These are phyloP conservation scores for Anisognathus igniventris DNA, from an alignment of 2,797 vertebrate genomes.

Conservation along the genomic window DNA sequence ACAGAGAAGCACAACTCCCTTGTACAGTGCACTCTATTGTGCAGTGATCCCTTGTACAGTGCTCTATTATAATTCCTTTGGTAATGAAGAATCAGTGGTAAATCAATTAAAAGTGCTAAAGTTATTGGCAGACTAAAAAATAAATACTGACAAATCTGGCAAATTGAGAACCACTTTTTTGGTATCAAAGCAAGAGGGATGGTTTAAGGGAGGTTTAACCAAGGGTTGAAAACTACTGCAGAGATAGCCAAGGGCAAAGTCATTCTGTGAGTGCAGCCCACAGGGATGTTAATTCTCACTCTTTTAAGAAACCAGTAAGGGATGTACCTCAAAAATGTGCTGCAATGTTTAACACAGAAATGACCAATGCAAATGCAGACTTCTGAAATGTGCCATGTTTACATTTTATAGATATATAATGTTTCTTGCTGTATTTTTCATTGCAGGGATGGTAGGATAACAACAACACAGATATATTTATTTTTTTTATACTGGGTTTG, in stretches of 20 bases:
- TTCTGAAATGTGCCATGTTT: background rate
- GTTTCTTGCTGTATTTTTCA: background rate
- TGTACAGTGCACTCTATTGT: background rate
- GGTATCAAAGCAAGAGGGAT: background rate
- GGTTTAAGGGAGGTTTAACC: background rate
- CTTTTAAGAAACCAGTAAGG: background rate
- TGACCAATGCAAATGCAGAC: background rate
- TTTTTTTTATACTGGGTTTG: background rate
- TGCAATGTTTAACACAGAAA: background rate
- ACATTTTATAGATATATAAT: background rate
- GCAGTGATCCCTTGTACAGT: background rate
- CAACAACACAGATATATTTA: background rate
- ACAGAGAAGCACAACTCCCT: background rate
- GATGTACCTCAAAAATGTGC: background rate
- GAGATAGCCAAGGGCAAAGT: background rate
- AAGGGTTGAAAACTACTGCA: background rate
- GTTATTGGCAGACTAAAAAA: background rate
- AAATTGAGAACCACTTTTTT: background rate
- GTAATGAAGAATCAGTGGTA: background rate
- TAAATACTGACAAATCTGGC: background rate
- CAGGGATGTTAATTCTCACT: background rate
- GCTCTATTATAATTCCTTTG: background rate
- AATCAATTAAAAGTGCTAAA: conserved; percentile 31
- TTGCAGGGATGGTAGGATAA: background rate
- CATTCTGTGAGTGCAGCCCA: background rate